phyloP scores from a whole-genome alignment of 2,113 vertebrate genomes.

The Willisornis vidua region DNA sequence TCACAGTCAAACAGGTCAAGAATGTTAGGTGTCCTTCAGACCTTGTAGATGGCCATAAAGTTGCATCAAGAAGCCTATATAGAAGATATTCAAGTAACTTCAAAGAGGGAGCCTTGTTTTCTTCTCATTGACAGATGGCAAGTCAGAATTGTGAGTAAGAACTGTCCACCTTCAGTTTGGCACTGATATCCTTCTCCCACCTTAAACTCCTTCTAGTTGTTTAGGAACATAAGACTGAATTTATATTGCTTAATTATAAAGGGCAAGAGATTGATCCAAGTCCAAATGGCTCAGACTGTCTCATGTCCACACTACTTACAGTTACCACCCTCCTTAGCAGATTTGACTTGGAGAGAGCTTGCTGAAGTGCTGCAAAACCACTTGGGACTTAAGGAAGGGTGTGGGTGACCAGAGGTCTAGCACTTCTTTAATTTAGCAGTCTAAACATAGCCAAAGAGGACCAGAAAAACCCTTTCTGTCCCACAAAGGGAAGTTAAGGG shows the following conservation, averaged over 20 bases:
- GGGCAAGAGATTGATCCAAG: neutral
- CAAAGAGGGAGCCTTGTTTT: neutral
- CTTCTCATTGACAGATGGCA: slow-evolving; percentile 5
- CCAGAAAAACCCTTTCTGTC: neutral
- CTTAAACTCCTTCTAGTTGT: slow-evolving; percentile 20
- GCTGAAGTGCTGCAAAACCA: neutral
- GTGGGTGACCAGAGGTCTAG: neutral
- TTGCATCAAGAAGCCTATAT: neutral
- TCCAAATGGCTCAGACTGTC: neutral
- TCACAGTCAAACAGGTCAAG: neutral
- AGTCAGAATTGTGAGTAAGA: slow-evolving; percentile 20
- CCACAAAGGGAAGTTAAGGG: neutral
- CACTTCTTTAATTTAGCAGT: neutral
- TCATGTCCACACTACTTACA: neutral
- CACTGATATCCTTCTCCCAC: neutral
- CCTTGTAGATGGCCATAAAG: neutral
- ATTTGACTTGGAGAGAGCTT: neutral
- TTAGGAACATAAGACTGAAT: slow-evolving; percentile 4
- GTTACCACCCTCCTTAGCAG: neutral
- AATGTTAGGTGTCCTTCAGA: neutral
- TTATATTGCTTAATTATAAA: slow-evolving; percentile 43
- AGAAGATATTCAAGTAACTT: neutral
- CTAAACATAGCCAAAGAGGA: neutral
- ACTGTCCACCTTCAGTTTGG: slow-evolving; percentile 40
- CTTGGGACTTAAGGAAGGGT: neutral